Evolutionary conservation across 2,797 vertebrate species (phyloP).

Genomic region (Gadopsis bispinosus): DNA sequence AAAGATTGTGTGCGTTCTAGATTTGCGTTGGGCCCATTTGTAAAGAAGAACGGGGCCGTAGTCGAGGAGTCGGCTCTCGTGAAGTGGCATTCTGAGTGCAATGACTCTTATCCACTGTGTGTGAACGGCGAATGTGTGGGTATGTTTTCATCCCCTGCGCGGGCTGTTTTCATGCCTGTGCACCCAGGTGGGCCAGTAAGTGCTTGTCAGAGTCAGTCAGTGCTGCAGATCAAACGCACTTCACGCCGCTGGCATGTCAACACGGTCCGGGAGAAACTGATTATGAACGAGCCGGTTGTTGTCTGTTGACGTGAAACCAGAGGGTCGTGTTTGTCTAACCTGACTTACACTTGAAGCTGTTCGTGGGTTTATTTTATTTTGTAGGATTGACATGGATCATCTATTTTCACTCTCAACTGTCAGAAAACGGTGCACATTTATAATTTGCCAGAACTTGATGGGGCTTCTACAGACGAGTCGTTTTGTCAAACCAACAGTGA

Average conservation of each 20-base stretch:
- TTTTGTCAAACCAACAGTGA: background rate
- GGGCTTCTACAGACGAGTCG: background rate
- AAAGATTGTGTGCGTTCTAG: background rate
- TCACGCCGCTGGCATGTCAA: background rate
- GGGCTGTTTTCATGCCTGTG: slow-evolving; percentile 6
- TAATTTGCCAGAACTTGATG: background rate
- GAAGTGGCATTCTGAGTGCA: background rate
- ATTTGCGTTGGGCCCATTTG: background rate
- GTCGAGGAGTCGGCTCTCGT: background rate
- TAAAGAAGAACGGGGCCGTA: background rate
- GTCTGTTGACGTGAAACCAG: background rate
- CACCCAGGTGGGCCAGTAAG: slow-evolving; percentile 13
- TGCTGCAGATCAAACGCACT: slow-evolving; percentile 2
- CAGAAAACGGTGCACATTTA: background rate
- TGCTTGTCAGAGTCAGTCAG: background rate
- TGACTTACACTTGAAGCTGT: background rate
- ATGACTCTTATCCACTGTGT: background rate
- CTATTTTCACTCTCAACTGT: no score
- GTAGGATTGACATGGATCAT: background rate
- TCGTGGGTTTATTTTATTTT: no score
- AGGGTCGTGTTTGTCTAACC: background rate
- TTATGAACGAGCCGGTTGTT: background rate
- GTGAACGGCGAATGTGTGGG: background rate
- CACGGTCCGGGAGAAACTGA: background rate
- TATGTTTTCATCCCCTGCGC: background rate